Conservation (phyloP, 2,113 vertebrate genomes). For the Grantiella picta region DNA sequence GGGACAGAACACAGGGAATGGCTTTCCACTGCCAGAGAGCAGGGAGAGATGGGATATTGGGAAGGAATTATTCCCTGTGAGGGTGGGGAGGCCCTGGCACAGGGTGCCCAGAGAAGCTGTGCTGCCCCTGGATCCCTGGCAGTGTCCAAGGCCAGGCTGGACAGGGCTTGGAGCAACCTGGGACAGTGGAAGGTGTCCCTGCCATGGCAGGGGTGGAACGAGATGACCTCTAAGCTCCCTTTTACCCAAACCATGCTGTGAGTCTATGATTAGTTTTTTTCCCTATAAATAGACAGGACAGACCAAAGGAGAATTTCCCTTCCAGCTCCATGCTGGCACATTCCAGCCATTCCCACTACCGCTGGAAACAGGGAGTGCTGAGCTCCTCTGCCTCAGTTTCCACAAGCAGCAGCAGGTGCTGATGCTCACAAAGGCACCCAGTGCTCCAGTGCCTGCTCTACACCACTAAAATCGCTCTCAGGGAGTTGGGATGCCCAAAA, state of each 20-base stretch:
- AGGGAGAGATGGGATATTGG: not conserved
- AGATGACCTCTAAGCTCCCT: not conserved
- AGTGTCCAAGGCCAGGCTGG: not conserved
- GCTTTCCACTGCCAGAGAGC: not conserved
- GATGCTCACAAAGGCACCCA: not conserved
- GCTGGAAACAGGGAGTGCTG: not conserved
- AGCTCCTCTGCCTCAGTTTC: not conserved
- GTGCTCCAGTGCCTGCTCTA: not conserved
- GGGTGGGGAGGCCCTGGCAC: not conserved
- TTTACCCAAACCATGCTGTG: not conserved
- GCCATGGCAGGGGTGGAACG: not conserved
- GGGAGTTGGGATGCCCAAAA: not conserved
- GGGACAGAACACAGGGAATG: not conserved
- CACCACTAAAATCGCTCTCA: not conserved
- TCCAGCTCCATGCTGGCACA: not conserved
- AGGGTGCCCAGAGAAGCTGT: not conserved
- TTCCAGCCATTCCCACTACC: rapidly evolving
- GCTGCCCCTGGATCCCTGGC: not conserved
- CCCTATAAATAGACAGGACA: not conserved
- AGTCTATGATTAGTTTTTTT: not conserved
- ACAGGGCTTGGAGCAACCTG: not conserved
- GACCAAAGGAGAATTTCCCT: not conserved
- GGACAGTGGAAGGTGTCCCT: not conserved
- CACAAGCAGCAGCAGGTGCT: not conserved
- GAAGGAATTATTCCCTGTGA: not conserved